Base-by-base conservation (phyloP, 2,797 vertebrate genomes). In the Sebastes minor region DNA sequence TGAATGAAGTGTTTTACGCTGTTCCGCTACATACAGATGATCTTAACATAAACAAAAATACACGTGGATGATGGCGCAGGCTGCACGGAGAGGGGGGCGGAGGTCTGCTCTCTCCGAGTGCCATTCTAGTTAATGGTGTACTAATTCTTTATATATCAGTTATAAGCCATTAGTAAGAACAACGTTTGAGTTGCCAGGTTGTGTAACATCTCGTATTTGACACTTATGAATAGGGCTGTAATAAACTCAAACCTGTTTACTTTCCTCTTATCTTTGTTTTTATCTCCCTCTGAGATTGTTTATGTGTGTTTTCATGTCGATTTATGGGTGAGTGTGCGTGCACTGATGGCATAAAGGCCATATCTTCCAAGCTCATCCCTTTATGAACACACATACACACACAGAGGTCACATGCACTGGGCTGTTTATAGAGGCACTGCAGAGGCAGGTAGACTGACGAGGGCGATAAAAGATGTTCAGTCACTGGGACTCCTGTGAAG, bases 341-440 rank as follows among this genome's bases (percentile, higher is more conserved):
- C 13, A 64, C 52, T 33, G 32, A 55, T 32, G 55, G 13, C 49
- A 62, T 18, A 20, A n/a, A 2, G 12, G 38, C 32, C 23, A 57
- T 76, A 76, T 81, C 75, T 74, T 16, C 57, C 8, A 68, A 53
- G 20, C 71, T 61, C 32, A 33, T 32, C 27, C 30, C 8, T 64
- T 22, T 16, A 65, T 53, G 8, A 5, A 62, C 10, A 61, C 62
- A 46, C 16, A n/a, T 32, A 25, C 62, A 64, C 62, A 64, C 62
- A 64, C 33, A 49, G 46, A 20, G 10, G 0, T 57, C 13, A 11
- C 11, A 9, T 57, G 22, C 14, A 20, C 64, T 23, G 16, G 28
- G 25, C 46, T 62, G 59, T 52, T 53, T 75, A 79, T 57, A 52
- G 71, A 79, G 35, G 62, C n/a, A 38, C 30, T 80, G 67, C 78